Conservation (phyloP, 2,797 vertebrate species). For the Hephaestus fuliginosus region DNA sequence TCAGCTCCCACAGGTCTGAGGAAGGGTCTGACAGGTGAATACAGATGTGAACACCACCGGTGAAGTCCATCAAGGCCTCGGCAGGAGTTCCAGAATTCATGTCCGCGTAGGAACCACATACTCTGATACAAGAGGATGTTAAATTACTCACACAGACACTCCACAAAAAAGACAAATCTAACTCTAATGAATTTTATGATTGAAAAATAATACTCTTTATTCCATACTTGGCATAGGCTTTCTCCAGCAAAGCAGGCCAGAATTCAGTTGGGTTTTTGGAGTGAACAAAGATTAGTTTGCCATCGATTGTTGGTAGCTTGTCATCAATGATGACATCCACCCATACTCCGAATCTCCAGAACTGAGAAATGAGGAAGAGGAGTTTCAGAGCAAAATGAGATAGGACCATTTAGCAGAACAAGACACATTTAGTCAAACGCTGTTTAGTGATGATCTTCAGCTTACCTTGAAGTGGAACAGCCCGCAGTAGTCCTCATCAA, state of each 20-base stretch:
- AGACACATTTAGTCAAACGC: neutral
- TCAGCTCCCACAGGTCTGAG: conserved; percentile 84
- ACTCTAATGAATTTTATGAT: neutral
- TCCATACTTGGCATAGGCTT: conserved; percentile 93
- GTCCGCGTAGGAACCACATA: conserved; percentile 91
- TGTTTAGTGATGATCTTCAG: neutral
- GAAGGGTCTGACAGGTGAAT: conserved; percentile 81
- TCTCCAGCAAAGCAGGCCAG: conserved; percentile 87
- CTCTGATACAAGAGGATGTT: conserved; percentile 69
- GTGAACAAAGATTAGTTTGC: conserved; percentile 84
- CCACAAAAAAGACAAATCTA: neutral
- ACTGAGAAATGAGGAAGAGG: conserved; percentile 66
- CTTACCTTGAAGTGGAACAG: conserved; percentile 86
- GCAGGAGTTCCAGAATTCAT: conserved; percentile 86
- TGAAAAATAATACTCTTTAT: neutral
- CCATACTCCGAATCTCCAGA: conserved; percentile 87
- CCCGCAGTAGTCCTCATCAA: conserved; percentile 78
- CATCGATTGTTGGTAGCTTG: conserved; percentile 83
- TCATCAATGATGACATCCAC: conserved; percentile 86
- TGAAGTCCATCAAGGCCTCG: conserved; percentile 92
- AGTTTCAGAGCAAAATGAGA: neutral
- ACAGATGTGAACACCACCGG: conserved; percentile 87
- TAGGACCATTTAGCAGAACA: neutral
- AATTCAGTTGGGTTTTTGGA: conserved; percentile 88
- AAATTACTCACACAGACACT: neutral